phyloP scores from a whole-genome alignment of 2,113 vertebrate genomes.

The Potamarius usumacintae region DNA sequence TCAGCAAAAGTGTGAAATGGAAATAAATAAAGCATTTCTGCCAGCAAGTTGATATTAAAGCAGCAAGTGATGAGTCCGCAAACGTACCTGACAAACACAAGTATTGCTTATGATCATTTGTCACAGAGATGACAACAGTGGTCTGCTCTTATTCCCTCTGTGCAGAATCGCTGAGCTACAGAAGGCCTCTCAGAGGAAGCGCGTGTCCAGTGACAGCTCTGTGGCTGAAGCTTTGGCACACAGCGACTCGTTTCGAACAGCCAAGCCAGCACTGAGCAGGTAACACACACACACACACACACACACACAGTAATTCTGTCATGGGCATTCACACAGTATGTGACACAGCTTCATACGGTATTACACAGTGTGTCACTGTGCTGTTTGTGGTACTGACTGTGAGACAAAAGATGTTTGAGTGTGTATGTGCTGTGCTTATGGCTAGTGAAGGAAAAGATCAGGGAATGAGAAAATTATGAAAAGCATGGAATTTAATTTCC shows the following conservation, averaged over 20 bases:
- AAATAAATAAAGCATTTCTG: background rate
- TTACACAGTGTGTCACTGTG: constrained; percentile 13
- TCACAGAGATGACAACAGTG: background rate
- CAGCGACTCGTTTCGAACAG: constrained; percentile 53
- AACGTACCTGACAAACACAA: background rate
- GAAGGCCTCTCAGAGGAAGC: constrained; percentile 59
- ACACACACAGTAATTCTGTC: background rate
- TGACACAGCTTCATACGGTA: background rate
- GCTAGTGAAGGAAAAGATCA: background rate
- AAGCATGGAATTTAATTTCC: constrained; percentile 39
- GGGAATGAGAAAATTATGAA: constrained; percentile 11
- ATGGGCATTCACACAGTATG: background rate
- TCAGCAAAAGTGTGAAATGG: background rate
- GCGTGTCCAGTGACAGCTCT: constrained; percentile 69
- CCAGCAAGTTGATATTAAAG: too few relatives aligned
- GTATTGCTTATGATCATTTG: constrained; percentile 10
- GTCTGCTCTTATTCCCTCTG: background rate
- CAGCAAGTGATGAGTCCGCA: background rate
- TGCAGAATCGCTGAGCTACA: constrained; percentile 46
- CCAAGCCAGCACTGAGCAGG: constrained; percentile 69
- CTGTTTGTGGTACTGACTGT: background rate
- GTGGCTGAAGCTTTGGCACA: constrained; percentile 61
- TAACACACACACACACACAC: constrained; percentile 28
- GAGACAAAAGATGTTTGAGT: background rate
- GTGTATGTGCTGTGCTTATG: background rate